phyloP scores from a whole-genome alignment of 53 echinoderm and acorn worm species.

The Holothuria scabra region DNA sequence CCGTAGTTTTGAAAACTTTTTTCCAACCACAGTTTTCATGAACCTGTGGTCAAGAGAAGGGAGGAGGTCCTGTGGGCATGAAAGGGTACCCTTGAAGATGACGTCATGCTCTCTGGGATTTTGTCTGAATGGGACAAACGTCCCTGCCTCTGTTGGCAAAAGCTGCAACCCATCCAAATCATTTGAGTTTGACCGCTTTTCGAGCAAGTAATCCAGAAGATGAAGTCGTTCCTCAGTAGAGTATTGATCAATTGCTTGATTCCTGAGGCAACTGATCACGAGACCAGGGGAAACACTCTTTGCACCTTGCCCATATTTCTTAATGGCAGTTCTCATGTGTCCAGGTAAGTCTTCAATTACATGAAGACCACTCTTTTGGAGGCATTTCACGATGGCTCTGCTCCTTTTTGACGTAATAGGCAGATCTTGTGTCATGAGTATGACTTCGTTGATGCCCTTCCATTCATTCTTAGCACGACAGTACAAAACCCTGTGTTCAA shows the following conservation, averaged over 20 bases:
- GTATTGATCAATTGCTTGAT: neutral
- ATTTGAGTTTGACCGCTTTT: neutral
- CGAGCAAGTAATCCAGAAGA: neutral
- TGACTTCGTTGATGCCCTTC: neutral
- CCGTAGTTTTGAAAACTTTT: neutral
- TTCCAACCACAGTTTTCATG: neutral
- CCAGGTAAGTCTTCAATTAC: neutral
- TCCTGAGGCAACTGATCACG: neutral
- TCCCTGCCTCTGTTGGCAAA: neutral
- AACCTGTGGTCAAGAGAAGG: conserved; percentile 2
- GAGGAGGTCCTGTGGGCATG: neutral
- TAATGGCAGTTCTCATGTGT: neutral
- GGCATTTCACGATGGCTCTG: neutral
- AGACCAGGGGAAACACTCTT: neutral
- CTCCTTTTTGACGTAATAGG: no score
- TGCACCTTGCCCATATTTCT: neutral
- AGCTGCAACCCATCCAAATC: neutral
- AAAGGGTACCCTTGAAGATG: neutral
- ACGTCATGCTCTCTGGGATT: neutral
- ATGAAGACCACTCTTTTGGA: neutral
- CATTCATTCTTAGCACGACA: neutral
- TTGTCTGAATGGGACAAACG: neutral
- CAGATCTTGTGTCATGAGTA: neutral
- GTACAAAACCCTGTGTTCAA: conserved; percentile 1
- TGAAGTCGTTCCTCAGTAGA: neutral